phyloP scores from a whole-genome alignment of 64 coral and sea anemone species.

The Acropora tenuis region DNA sequence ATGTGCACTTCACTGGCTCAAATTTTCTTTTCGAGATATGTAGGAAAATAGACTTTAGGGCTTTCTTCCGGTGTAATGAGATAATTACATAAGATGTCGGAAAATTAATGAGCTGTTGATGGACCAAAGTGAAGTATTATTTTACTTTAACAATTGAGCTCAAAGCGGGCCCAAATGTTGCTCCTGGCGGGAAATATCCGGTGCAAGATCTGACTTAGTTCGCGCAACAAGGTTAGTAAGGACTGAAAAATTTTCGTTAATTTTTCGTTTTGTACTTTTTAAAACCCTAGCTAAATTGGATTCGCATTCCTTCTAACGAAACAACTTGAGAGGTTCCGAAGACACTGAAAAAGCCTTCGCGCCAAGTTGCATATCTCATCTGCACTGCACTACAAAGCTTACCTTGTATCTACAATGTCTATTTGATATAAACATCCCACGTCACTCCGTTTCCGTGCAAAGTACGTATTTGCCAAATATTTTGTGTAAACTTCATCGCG shows the following conservation, averaged over 20 bases:
- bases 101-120: slow-evolving; percentile 1
- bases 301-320: not conserved
- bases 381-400: no score
- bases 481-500: not conserved
- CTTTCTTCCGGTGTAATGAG: no score
- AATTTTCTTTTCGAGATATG: no score
- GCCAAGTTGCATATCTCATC: no score
- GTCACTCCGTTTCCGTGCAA: no score
- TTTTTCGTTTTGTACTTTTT: not conserved
- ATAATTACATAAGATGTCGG: not conserved
- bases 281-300: not conserved
- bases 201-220: not conserved
- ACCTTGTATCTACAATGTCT: no score
- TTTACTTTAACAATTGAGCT: not conserved
- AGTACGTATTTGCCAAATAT: no score
- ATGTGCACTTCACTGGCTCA: no score
- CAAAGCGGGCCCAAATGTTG: not conserved
- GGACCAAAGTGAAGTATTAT: not conserved
- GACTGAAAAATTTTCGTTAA: slow-evolving; percentile 1
- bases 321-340: not conserved
- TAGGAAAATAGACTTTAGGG: no score
- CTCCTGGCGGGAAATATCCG: not conserved
- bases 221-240: not conserved
- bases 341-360: not conserved
- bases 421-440: no score